Evolutionary conservation across 2,113 vertebrate species (phyloP).

Genomic region (Labeo rohita): DNA sequence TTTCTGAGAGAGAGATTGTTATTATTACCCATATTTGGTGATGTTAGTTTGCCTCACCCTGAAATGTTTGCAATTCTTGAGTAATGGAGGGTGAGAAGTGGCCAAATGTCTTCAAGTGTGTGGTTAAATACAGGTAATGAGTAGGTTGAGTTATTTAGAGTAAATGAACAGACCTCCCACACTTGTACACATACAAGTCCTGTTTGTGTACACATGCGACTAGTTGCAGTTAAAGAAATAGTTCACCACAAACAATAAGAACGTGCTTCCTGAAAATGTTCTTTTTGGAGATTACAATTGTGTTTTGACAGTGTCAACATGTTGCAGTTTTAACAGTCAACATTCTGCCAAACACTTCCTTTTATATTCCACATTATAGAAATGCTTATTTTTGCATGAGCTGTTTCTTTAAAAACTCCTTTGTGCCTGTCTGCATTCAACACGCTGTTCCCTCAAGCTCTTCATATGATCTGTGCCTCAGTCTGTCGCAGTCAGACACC

Average conservation of each 20-base stretch:
- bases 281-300: not conserved
- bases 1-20: not conserved
- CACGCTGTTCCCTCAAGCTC: not conserved
- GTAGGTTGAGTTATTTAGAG: constrained; percentile 44
- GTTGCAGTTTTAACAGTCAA: not conserved
- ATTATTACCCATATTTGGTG: constrained; percentile 20
- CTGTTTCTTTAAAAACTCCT: not conserved
- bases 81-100: constrained; percentile 29
- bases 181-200: not conserved
- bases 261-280: not conserved
- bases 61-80: constrained; percentile 28
- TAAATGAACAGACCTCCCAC: constrained; percentile 44
- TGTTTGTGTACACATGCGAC: constrained; percentile 13
- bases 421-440: not conserved
- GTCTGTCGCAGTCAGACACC: not conserved
- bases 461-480: not conserved
- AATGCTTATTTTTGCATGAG: not conserved
- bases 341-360: not conserved
- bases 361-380: not conserved
- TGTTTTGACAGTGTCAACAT: too few relatives aligned
- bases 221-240: not conserved
- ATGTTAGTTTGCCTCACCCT: not conserved
- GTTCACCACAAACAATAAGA: not conserved
- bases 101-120: constrained; percentile 42
- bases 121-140: constrained; percentile 42